These are phyloP conservation scores for Sarcoramphus papa DNA, from an alignment of 2,797 vertebrate species.

Conservation along the genomic window DNA sequence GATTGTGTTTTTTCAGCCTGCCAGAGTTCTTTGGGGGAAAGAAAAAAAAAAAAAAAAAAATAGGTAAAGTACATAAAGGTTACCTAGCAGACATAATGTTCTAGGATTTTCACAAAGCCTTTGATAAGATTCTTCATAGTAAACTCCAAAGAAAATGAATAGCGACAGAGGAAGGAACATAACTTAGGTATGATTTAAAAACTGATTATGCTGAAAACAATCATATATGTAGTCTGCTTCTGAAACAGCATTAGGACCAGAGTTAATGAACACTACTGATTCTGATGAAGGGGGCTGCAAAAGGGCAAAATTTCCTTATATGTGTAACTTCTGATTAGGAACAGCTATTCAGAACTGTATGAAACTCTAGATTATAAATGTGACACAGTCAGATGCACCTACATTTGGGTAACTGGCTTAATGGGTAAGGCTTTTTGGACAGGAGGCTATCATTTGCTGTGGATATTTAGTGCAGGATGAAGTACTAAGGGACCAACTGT, in stretches of 20 bases:
- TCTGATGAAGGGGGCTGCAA: neutral
- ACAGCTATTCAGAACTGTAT: neutral
- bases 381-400: neutral
- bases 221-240: neutral
- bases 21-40: neutral
- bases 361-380: neutral
- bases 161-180: neutral
- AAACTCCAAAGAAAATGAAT: neutral
- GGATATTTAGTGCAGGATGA: neutral
- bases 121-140: neutral
- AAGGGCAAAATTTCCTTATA: neutral
- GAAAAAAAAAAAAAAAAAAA: no score
- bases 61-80: neutral
- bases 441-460: neutral
- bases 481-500: neutral
- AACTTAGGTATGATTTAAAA: neutral
- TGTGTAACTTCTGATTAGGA: neutral
- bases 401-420: neutral
- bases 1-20: neutral
- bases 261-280: neutral
- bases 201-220: neutral
- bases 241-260: neutral
- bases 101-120: conserved; percentile 8
- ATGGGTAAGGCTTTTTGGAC: neutral
- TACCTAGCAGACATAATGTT: conserved; percentile 2